These are phyloP conservation scores for Drosophila nigrodunni DNA, from an alignment of 1,140 invertebrate species.

Conservation along the genomic window DNA sequence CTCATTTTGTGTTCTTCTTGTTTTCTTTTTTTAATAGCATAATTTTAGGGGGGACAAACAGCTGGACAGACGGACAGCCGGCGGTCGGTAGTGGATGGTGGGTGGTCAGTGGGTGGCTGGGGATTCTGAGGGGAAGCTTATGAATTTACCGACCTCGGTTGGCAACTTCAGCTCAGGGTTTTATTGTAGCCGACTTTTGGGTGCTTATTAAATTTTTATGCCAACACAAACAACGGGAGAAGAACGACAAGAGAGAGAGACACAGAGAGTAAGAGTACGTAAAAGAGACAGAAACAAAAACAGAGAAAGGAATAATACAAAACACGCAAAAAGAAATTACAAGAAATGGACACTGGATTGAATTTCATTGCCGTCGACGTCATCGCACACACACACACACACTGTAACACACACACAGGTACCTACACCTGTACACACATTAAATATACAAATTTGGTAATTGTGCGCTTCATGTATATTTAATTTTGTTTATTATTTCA, in stretches of 20 bases:
- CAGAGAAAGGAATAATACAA: background rate
- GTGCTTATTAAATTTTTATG: constrained; percentile 79
- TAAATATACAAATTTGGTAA: constrained; percentile 77
- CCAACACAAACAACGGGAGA: constrained; percentile 25
- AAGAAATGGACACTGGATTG: constrained; percentile 69
- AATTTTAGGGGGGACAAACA: constrained; percentile 51
- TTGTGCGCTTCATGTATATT: constrained; percentile 75
- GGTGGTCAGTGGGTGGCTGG: background rate
- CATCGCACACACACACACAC: constrained; percentile 28
- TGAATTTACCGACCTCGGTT: constrained; percentile 53
- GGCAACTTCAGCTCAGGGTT: constrained; percentile 51
- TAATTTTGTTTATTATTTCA: constrained; percentile 59
- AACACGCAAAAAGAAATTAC: constrained; percentile 32
- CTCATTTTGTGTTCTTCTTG: constrained; percentile 7
- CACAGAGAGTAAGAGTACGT: background rate
- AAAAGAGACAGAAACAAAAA: background rate
- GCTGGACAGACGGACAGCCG: background rate
- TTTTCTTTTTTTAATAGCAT: constrained; percentile 68
- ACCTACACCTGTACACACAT: constrained; percentile 39
- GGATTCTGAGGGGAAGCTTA: constrained; percentile 36
- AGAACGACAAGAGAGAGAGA: background rate
- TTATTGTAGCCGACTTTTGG: constrained; percentile 69
- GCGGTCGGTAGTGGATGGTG: too few species aligned
- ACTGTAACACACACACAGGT: constrained; percentile 2
- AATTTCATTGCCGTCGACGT: constrained; percentile 56